phyloP scores from a whole-genome alignment of 2,797 vertebrate genomes.

The Typhlichthys subterraneus region DNA sequence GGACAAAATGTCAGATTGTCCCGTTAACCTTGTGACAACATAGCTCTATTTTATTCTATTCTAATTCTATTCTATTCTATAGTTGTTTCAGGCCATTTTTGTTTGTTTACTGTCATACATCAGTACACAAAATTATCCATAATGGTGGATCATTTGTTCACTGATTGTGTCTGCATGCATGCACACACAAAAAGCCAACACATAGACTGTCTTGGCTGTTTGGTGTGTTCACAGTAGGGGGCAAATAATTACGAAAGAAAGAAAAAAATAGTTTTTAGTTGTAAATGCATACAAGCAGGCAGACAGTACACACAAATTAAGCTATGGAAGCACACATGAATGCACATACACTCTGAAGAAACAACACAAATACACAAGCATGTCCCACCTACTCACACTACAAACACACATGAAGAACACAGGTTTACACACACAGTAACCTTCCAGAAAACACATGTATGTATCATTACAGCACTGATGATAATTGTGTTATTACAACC shows the following conservation, averaged over 20 bases:
- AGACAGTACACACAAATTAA: neutral
- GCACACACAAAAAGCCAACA: constrained; percentile 15
- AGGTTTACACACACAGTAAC: constrained; percentile 4
- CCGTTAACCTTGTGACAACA: neutral
- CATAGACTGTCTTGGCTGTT: constrained; percentile 38
- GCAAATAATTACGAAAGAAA: constrained; percentile 35
- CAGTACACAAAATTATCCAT: constrained; percentile 67
- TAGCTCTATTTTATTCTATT: neutral
- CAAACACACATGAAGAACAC: constrained; percentile 10
- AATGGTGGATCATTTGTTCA: constrained; percentile 67
- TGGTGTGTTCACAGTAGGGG: constrained; percentile 49
- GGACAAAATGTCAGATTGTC: too few species aligned
- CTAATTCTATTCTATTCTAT: constrained; percentile 3
- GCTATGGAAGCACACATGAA: neutral
- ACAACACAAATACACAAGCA: neutral
- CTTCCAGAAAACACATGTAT: neutral
- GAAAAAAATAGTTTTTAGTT: constrained; percentile 12
- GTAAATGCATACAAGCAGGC: constrained; percentile 27
- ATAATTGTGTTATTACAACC: constrained; percentile 15
- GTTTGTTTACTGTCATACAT: constrained; percentile 58
- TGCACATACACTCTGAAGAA: too few species aligned
- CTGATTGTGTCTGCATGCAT: constrained; percentile 45
- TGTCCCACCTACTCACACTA: too few species aligned
- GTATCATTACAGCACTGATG: constrained; percentile 13
- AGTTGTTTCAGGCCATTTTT: constrained; percentile 24